These are phyloP conservation scores for Peucedramus taeniatus DNA, from an alignment of 2,113 vertebrate genomes.

Conservation along the genomic window DNA sequence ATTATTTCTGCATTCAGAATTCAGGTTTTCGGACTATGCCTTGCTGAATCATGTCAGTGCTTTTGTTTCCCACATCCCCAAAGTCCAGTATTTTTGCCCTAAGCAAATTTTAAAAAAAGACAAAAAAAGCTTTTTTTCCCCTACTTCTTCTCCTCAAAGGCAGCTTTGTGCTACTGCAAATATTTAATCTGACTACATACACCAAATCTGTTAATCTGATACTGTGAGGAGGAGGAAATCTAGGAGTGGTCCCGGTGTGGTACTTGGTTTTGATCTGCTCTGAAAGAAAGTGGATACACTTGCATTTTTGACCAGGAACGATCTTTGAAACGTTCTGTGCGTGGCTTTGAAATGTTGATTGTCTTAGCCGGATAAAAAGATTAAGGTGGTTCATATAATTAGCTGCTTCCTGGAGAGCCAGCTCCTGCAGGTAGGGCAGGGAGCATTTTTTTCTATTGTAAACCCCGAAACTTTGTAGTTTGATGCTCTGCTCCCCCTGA, in stretches of 20 bases:
- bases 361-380: slow-evolving; percentile 56
- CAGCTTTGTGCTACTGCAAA: slow-evolving; percentile 60
- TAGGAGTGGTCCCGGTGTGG: slow-evolving; percentile 53
- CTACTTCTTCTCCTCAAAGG: slow-evolving; percentile 20
- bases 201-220: slow-evolving; percentile 64
- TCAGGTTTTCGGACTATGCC: slow-evolving; percentile 1
- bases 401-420: slow-evolving; percentile 36
- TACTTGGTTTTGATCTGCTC: slow-evolving; percentile 50
- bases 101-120: background rate
- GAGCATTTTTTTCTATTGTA: background rate
- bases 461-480: background rate
- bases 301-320: slow-evolving; percentile 37
- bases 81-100: slow-evolving; percentile 38
- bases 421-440: slow-evolving; percentile 16
- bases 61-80: slow-evolving; percentile 37
- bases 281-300: slow-evolving; percentile 54
- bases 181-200: slow-evolving; percentile 52
- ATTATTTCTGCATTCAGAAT: slow-evolving; percentile 26
- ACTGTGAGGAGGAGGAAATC: slow-evolving; percentile 18
- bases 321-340: slow-evolving; percentile 28
- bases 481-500: background rate
- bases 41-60: slow-evolving; percentile 35
- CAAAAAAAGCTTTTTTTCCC: background rate
- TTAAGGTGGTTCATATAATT: slow-evolving; percentile 52
- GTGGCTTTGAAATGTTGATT: slow-evolving; percentile 55